Evolutionary conservation across 2,113 vertebrate genomes (phyloP), one percentile per base, ranked within the genome.

Genomic region (Phalacrocorax aristotelis): DNA sequence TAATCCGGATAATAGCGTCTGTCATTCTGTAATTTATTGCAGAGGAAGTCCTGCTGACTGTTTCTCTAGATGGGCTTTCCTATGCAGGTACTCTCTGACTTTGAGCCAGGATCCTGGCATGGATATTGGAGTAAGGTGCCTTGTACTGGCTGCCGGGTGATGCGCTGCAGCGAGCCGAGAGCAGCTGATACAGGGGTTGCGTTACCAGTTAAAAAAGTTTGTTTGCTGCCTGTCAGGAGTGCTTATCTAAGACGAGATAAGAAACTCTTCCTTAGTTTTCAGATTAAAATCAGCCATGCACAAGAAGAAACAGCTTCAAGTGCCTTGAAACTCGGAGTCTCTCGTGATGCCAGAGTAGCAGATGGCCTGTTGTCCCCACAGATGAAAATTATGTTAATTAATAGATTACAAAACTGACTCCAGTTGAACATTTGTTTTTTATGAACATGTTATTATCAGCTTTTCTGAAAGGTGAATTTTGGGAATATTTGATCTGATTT

Each of bases 311-410:
- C 83, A 49, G 79, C 68, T 87, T 51, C 52, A 89, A 81, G 40
- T 77, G 80, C 51, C 78, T 90, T 87, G 80, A 82, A 95, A 89
- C 70, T 61, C 32, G 1, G 77, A 54, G 65, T 60, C 75, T 93
- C 64, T 93, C 5, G 20, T 42, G 81, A 48, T 95, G 92, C 93
- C 92, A 95, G 85, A 78, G 72, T 13, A 96, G 88, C 96, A 97
- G 97, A 97, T 97, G 97, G 96, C 61, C 66, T 75, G 89, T 96
- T 98, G 96, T 97, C 95, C 92, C 70, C 22, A 54, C 65, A 54
- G 72, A 96, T 75, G 65, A 96, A 97, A 93, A 94, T 93, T 91
- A 62, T 94, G 95, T 92, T 98, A 97, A 97, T 97, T 97, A 97
- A 95, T 96, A 91, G 84, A 87, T 97, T 91, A 93, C 75, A 95